These are phyloP conservation scores for Shinisaurus crocodilurus DNA, from an alignment of 2,113 vertebrate species.

Conservation along the genomic window DNA sequence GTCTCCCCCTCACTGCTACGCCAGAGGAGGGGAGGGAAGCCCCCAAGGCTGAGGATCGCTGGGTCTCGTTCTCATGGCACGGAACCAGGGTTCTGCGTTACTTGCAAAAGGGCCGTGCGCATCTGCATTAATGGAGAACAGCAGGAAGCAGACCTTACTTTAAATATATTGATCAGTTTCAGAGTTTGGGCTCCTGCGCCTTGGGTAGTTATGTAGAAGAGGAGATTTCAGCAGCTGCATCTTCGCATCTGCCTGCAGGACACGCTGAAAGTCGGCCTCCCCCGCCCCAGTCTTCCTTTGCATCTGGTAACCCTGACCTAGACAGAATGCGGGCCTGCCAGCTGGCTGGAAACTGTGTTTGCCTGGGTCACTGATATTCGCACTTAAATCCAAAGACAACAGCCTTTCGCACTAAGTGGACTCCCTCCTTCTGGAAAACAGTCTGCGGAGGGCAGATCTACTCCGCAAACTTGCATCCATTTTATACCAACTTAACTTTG, in stretches of 20 bases:
- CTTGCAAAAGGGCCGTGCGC: too few relatives aligned
- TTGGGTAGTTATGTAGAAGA: not conserved
- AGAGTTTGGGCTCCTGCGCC: not conserved
- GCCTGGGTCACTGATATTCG: not conserved
- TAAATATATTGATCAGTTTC: not conserved
- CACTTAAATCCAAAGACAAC: not conserved
- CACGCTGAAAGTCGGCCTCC: not conserved
- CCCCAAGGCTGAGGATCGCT: too few relatives aligned
- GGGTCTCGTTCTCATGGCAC: too few relatives aligned
- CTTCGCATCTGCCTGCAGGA: not conserved
- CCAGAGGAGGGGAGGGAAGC: too few relatives aligned
- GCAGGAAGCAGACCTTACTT: not conserved
- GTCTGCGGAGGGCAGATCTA: not conserved
- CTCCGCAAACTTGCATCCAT: not conserved
- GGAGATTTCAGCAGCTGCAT: not conserved
- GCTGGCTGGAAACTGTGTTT: not conserved
- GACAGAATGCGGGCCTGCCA: not conserved
- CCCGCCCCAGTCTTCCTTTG: not conserved
- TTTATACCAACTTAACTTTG: not conserved
- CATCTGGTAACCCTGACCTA: not conserved
- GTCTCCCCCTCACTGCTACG: too few relatives aligned
- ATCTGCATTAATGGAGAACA: not conserved
- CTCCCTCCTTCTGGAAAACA: not conserved
- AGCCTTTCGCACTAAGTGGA: not conserved
- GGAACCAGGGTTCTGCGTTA: too few relatives aligned